Base-by-base conservation (phyloP, 2,888 invertebrate genomes). In the Monopis laevigella region DNA sequence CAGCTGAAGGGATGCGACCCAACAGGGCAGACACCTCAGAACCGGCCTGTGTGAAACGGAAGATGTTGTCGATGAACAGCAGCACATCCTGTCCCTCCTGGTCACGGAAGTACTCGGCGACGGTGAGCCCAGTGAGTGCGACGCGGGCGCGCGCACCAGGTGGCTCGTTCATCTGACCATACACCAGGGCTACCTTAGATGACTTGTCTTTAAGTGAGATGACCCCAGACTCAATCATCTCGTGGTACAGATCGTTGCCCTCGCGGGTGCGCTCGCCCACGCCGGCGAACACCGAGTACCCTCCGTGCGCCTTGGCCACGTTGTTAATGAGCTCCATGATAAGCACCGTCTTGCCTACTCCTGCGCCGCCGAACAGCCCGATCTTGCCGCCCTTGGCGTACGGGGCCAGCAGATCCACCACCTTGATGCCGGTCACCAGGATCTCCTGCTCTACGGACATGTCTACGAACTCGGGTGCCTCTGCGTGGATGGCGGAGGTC, bases 321-420 rank as follows among this genome's bases (percentile, higher is more conserved):
- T 96, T 96, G 84, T 96, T 96, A 59, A 96, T 96, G 55, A 96
- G 85, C 72, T 96, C 96, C 96, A 96, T 96, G 67, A 97, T 96
- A 51, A 96, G 83, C 72, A 96, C 96, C 53, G 96, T 97, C 74
- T 96, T 96, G 47, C 96, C 96, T 50, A 97, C 96, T 55, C 96
- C 96, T 47, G 96, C 96, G 55, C 96, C 96, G 44, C 96, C 96
- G 62, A 96, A 96, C 24, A 95, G 82, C 49, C 93, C 96, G 65
- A 96, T 95, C 78, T 96, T 96, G 62, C 96, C 96, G 71, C 96
- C 96, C 82, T 93, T 96, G 38, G 88, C 93, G 66, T 96, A 97
- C 2, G 96, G 96, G 44, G 95, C 96, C 46, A 96, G 82, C 44
- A 96, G 81, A 72, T 96, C 96, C 42, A 96, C 95, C 47, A 96